Percentiles rank a stretch among this genome's conserved stretches.
phyloP scores from a whole-genome alignment of 1,140 invertebrate genomes.

The Drosophila pseudoananassae region DNA sequence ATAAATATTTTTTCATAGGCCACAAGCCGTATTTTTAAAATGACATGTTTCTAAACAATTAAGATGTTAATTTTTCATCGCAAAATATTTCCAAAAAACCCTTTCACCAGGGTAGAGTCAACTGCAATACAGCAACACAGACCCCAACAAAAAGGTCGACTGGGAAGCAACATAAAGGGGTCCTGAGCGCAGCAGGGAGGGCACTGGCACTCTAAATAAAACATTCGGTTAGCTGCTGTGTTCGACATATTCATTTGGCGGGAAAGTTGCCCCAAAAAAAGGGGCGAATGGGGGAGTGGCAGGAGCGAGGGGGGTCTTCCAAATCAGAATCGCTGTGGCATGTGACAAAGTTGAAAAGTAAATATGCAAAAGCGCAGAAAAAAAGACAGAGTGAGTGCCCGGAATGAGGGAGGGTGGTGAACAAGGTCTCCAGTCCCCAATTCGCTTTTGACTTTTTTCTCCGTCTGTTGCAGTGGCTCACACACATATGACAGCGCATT shows the following conservation, averaged over 20 bases:
- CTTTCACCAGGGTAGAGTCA: background rate
- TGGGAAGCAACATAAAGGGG: slow-evolving; percentile 9
- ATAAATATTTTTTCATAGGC: background rate
- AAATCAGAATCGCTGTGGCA: slow-evolving; percentile 58
- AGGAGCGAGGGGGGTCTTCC: slow-evolving; percentile 10
- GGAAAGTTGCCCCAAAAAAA: slow-evolving; percentile 1
- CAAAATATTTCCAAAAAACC: background rate
- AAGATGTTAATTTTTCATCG: background rate
- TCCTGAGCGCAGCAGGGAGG: slow-evolving; percentile 28
- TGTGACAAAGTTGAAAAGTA: slow-evolving; percentile 62
- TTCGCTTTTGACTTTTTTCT: background rate
- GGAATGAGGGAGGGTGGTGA: background rate
- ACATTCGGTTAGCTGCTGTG: slow-evolving; percentile 67
- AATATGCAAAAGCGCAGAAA: slow-evolving; percentile 36
- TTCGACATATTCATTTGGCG: slow-evolving; percentile 63
- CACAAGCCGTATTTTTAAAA: background rate
- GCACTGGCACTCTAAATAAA: slow-evolving; percentile 57
- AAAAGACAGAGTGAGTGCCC: background rate
- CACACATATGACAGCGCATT: slow-evolving; percentile 51
- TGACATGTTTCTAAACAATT: background rate
- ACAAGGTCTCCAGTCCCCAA: slow-evolving; percentile 1
- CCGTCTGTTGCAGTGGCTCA: slow-evolving; percentile 44
- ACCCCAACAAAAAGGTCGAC: background rate
- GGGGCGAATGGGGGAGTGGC: background rate
- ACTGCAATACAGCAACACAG: slow-evolving; percentile 10